Percentiles rank a stretch among this genome's conserved stretches.
phyloP scores from a whole-genome alignment of 2,113 vertebrate genomes.

The Cynopterus brachyotis region DNA sequence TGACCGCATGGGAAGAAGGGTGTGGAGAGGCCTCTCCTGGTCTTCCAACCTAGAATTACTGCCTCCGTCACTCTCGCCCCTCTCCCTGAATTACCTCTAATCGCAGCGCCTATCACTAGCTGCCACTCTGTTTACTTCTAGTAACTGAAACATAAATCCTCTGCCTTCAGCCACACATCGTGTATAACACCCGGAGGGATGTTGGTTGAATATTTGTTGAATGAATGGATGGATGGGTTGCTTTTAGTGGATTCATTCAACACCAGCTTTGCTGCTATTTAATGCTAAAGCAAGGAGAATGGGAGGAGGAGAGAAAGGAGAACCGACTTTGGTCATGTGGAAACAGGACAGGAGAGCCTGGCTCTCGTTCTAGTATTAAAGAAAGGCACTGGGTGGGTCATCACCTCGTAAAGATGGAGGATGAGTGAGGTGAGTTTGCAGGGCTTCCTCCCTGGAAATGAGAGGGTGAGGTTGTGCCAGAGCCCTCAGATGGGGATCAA shows the following conservation, averaged over 20 bases:
- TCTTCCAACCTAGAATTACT: not conserved
- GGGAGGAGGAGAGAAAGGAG: not conserved
- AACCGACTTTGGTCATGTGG: not conserved
- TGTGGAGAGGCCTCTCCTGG: not conserved
- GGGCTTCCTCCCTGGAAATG: not conserved
- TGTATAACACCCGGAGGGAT: not conserved
- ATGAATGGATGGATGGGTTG: not conserved
- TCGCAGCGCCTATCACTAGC: not conserved
- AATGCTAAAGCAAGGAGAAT: not conserved
- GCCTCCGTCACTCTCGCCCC: not conserved
- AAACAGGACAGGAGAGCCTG: not conserved
- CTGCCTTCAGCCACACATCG: not conserved
- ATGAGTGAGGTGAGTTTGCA: not conserved
- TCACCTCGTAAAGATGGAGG: not conserved
- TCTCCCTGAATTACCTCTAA: rapidly evolving
- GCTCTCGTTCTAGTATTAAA: not conserved
- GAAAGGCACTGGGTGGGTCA: not conserved
- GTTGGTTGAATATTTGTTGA: not conserved
- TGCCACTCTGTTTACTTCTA: not conserved
- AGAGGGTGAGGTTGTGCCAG: rapidly evolving
- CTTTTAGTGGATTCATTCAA: not conserved
- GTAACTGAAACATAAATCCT: not conserved
- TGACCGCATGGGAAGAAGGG: rapidly evolving
- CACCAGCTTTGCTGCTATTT: not conserved
- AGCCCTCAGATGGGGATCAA: not conserved